Base-by-base conservation (phyloP, 2,888 invertebrate species). In the Octonoba sinensis region DNA sequence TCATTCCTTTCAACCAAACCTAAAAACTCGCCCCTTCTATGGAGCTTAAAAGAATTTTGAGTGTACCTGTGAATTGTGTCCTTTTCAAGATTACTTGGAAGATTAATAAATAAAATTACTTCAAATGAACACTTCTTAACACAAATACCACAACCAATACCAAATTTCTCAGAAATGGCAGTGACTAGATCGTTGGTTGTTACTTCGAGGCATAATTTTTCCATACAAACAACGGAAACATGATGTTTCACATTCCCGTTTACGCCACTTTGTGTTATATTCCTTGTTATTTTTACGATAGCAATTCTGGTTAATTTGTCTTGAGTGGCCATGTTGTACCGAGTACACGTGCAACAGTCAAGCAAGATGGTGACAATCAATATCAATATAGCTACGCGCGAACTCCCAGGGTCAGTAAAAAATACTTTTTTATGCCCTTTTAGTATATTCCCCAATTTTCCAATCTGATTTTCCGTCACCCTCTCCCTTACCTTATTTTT, bases 101-200 rank as follows among this genome's bases (percentile, higher is more conserved):
- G 92, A 90, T 99, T 99, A 87, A 99, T 99, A 86, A 99, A 99
- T 60, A 94, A 95, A 86, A 99, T 97, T 6, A 99, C 99, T 90
- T 99, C 99, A 90, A 99, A 99, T 0, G 99, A 99, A 88, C 99
- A 99, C 96, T 99, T 99, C 96, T 98, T 90, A 81, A 97, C 96
- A 91, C 99, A 99, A 87, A 99, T 99, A 93, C 99, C 99, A 90
- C 99, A 99, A 87, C 99, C 99, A 87, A 99, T 99, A 90, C 99
- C 99, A 4, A 99, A 91, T 89, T 98, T 97, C 90, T 99, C 99
- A 65, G 99, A 99, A 88, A 99, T 96, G 59, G 94, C 93, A 54
- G 99, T 97, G 86, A 99, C 96, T 90, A 99, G 99, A 87, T 95
- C 96, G 87, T 95, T 95, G 13, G 97, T 94, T 60, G 93, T 93